Evolutionary conservation across 2,888 invertebrate genomes (phyloP).

Genomic region (Orthosia gracilis): DNA sequence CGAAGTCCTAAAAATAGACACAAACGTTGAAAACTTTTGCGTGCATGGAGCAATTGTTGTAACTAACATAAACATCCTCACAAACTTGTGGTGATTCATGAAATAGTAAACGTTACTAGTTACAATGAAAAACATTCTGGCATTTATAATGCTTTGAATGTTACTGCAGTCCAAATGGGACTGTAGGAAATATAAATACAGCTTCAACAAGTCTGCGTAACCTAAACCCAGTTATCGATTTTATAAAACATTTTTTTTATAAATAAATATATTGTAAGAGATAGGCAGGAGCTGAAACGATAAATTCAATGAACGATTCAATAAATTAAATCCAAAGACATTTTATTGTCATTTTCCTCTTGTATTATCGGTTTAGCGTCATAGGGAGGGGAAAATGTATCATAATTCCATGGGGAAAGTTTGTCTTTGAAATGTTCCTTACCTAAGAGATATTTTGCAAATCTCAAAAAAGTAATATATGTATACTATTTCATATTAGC

Average conservation of each 20-base stretch:
- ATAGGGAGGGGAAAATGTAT: neutral
- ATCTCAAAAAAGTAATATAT: neutral
- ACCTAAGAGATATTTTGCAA: too few species aligned
- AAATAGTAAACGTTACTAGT: constrained; percentile 30
- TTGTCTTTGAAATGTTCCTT: neutral
- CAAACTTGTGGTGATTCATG: constrained; percentile 44
- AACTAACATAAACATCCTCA: constrained; percentile 51
- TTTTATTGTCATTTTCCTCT: neutral
- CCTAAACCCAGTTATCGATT: constrained; percentile 1
- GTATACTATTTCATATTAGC: neutral
- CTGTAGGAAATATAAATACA: constrained; percentile 9
- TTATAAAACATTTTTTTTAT: constrained; percentile 17
- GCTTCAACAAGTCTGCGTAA: neutral
- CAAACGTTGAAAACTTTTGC: constrained; percentile 56
- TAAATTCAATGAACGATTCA: constrained; percentile 14
- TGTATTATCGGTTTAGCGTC: constrained; percentile 3
- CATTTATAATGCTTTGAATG: neutral
- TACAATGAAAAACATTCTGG: constrained; percentile 23
- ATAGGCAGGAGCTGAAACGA: constrained; percentile 8
- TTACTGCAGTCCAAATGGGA: constrained; percentile 11
- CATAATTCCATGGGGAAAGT: neutral
- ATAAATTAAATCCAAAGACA: constrained; percentile 11
- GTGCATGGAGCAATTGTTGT: constrained; percentile 55
- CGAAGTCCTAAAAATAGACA: constrained; percentile 70
- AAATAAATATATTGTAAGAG: constrained; percentile 17